Conservation (phyloP, 1,140 invertebrate species). For the Conus betulinus region DNA sequence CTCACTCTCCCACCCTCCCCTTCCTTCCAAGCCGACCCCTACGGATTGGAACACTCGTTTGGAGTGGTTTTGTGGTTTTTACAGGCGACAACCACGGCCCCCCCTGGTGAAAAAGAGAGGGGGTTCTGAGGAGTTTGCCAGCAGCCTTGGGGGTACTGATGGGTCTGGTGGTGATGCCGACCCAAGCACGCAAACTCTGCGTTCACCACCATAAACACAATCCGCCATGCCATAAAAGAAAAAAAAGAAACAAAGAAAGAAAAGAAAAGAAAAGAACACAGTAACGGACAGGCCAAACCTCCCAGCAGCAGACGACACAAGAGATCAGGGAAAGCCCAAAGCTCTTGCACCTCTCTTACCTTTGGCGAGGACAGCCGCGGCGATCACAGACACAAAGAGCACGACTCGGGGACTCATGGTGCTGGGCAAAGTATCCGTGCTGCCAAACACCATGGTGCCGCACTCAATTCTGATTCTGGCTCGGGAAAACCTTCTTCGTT, state of each 20-base stretch:
- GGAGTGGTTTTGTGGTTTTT: slow-evolving; percentile 30
- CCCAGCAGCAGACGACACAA: not conserved
- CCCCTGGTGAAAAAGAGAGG: not conserved
- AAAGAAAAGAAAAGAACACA: too few relatives aligned
- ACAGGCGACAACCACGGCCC: slow-evolving; percentile 16
- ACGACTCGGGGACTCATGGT: slow-evolving; percentile 24
- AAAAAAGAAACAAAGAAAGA: not conserved
- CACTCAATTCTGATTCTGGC: slow-evolving; percentile 11
- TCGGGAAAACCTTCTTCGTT: not conserved
- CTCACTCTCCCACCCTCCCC: not conserved
- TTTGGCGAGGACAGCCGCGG: slow-evolving; percentile 6
- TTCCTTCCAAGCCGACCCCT: not conserved
- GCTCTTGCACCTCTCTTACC: not conserved
- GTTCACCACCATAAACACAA: slow-evolving; percentile 34
- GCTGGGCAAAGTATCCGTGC: slow-evolving; percentile 29
- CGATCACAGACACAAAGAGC: slow-evolving; percentile 1
- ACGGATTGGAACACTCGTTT: slow-evolving; percentile 18
- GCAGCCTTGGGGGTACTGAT: not conserved
- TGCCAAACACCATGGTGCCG: slow-evolving; percentile 27
- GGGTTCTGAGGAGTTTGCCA: not conserved
- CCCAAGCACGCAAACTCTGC: not conserved
- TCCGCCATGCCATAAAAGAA: slow-evolving; percentile 25
- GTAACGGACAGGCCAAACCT: too few relatives aligned
- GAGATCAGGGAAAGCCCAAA: not conserved
- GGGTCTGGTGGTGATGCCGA: not conserved